Evolutionary conservation across 2,888 invertebrate species (phyloP), one percentile per base, ranked within the genome.

Genomic region (Torymus tubicola): DNA sequence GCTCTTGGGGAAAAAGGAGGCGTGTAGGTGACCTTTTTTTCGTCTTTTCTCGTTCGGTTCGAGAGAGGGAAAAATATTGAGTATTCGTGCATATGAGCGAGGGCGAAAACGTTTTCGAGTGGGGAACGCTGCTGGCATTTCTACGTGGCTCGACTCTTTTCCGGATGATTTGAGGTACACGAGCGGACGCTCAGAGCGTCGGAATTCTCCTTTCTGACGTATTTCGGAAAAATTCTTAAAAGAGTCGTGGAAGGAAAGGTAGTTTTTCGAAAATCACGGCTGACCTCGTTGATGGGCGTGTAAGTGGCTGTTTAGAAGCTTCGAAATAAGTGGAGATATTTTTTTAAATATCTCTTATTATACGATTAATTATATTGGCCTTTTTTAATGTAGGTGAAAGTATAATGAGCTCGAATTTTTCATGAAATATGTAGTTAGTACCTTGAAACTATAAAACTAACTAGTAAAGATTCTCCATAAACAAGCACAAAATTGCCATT

Each of bases 101-200:
- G 31, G 31, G 31, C 31, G 31, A 31, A 31, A 31, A 31, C 31
- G 31, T 31, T 31, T 31, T 31, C 31, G 31, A 31, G 31, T 31
- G 31, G 31, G 3, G 31, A 31, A 2, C 5, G 31, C 31, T 8
- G 31, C 31, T 31, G 31, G 31, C 18, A 31, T 71, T 80, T 80
- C 80, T 76, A 80, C 80, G 76, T 76, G 80, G 76, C 68, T 81
- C 69, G 68, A 58, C 71, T 72, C 67, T 72, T 79, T 81, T 81
- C 71, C 77, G 69, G 73, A 11, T 76, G 81, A 81, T 81, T 81
- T 81, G 72, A 77, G 24, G 57, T 76, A 67, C 68, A 61, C 71
- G 76, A 65, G 71, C 60, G 65, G 16, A n/a, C 5, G 16, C 24
- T 1, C 10, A 18, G 52, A 24, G 16, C 2, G 52, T 63, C 50